Evolutionary conservation across 2,113 vertebrate species (phyloP), one percentile per base, ranked within the genome.

Genomic region (Trachemys scripta): DNA sequence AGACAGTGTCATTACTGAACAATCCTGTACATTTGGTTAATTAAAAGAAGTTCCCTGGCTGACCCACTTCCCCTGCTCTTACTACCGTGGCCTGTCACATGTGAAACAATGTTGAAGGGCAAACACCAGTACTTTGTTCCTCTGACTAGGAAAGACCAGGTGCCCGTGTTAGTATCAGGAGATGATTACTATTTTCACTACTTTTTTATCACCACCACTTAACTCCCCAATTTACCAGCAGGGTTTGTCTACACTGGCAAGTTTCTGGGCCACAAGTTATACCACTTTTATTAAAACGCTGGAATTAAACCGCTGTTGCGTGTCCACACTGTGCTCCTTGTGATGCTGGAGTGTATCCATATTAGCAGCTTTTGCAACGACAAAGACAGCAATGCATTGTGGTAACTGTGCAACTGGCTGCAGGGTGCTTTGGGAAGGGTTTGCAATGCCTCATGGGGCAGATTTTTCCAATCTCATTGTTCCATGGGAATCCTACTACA

Each of bases 101-200:
- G 42, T 76, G 95, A 94, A 94, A 80, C 83, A 85, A 88, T 96
- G 94, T 85, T 96, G 91, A 96, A 84, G 65, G 92, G 78, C 53
- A 93, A 96, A 96, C 8, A 78, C 1, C 78, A 94, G 29, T 83
- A 80, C 54, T 94, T 94, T 86, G 80, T 82, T 82, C 35, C 29
- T 78, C 91, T 78, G 29, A 62, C 5, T 95, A 94, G 92, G 93
- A 97, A 90, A 90, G 92, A 82, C 25, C 69, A 86, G 62, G 72
- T 45, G 11, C 29, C 42, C 69, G 35, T 2, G 83, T 92, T n/a
- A 62, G 93, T 84, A 83, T 93, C 94, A 82, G 78, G 93, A 95
- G 80, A 79, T 53, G 14, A 22, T 82, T 8, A 29, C 79, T 93
- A 87, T 93, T 75, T 96, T 93, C 1, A 86, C 5, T 56, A 89